Base-by-base conservation (phyloP, 2,797 vertebrate genomes). In the Pelodytes ibericus region DNA sequence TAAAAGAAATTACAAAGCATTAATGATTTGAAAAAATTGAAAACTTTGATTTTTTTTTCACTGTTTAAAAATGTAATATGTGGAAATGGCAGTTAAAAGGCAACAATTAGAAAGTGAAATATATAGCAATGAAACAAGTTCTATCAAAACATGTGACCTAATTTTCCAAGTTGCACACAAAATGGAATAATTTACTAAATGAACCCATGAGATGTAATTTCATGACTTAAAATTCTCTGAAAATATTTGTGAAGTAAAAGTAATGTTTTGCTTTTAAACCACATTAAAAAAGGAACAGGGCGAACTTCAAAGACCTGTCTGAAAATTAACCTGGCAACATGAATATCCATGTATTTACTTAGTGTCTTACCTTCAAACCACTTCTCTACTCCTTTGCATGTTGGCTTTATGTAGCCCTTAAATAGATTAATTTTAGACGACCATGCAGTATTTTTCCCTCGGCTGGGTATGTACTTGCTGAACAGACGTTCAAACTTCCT, bases 361-460 rank as follows among this genome's bases (percentile, higher is more conserved):
- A 67, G 22, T 33, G 72, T 0, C 69, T 39, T 56, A 11, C 71
- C 61, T 11, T 67, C 56, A 68, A 80, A 63, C 26, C 25, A 24
- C 13, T 3, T 16, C 51, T 76, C 78, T 81, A 51, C 74, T 80
- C 1, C 2, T 1, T 24, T 4, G 18, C 18, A 47, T 29, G 39
- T 70, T 82, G 41, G 69, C 49, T 72, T 77, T 78, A 11, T 31
- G 30, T 71, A 59, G 18, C 4, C 67, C 68, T 72, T 76, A 68
- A 79, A 47, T 83, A 72, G 22, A 31, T 75, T 29, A n/a, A 51
- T 82, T 81, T 82, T 36, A 25, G 57, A 53, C 18, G 72, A 79
- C 36, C 44, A 24, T 73, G n/a, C 16, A 65, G 15, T 29, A 15
- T 47, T 29, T n/a, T 18, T 51, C 63, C 56, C 26, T 24, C 4